Evolutionary conservation across 1,140 invertebrate genomes (phyloP).

Genomic region (Aphaenogaster rudis): DNA sequence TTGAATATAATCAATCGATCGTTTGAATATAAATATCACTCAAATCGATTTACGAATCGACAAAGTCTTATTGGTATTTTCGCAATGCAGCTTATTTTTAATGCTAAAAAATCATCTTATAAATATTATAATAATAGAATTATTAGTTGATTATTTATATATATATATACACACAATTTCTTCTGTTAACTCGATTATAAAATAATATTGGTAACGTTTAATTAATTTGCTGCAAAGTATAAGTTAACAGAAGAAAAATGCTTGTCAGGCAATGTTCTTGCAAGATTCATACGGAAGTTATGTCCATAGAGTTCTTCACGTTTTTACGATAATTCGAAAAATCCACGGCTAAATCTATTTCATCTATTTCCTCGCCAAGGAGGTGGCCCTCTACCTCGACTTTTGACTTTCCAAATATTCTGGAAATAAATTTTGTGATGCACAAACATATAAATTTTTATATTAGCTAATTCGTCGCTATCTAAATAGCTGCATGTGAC

Average conservation of each 20-base stretch:
- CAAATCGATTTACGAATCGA: background rate
- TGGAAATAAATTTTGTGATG: conserved; percentile 66
- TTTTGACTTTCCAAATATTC: conserved; percentile 82
- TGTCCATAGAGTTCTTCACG: conserved; percentile 73
- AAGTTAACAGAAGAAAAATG: conserved; percentile 44
- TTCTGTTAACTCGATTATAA: conserved; percentile 22
- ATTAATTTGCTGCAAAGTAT: conserved; percentile 1
- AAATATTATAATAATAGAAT: conserved; percentile 32
- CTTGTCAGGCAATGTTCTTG: background rate
- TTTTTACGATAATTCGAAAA: conserved; percentile 80
- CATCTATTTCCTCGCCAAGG: conserved; percentile 79
- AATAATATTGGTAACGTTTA: background rate
- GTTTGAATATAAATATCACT: conserved; percentile 6
- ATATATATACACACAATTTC: background rate
- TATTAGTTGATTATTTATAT: conserved; percentile 41
- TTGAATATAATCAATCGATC: background rate
- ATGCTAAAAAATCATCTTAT: background rate
- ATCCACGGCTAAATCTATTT: conserved; percentile 78
- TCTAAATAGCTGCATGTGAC: background rate
- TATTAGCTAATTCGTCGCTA: background rate
- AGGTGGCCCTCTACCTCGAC: conserved; percentile 81
- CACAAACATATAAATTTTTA: conserved; percentile 6
- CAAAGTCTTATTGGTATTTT: conserved; percentile 24
- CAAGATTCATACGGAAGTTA: conserved; percentile 74
- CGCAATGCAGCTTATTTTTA: background rate